phyloP scores from a whole-genome alignment of 2,888 invertebrate genomes.

The Himalopsyche japonica region DNA sequence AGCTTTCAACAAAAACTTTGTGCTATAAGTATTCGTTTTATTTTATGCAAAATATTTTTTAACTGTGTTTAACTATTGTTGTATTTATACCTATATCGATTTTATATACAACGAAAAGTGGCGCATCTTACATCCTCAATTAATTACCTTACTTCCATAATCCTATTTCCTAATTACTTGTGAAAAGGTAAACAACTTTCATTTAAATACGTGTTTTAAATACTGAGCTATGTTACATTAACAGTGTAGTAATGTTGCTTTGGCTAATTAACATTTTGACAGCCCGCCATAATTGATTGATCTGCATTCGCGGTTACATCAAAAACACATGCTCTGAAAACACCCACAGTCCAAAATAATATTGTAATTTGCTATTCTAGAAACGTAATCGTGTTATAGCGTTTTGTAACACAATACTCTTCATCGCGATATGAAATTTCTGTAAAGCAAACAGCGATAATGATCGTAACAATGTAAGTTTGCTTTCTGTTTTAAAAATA shows the following conservation, averaged over 20 bases:
- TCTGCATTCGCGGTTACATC: neutral
- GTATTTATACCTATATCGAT: too few relatives aligned
- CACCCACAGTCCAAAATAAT: neutral
- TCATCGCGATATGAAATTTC: neutral
- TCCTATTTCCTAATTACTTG: too few relatives aligned
- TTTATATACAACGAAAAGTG: too few relatives aligned
- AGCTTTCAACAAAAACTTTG: too few relatives aligned
- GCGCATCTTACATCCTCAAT: too few relatives aligned
- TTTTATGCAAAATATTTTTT: too few relatives aligned
- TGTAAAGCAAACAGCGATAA: neutral
- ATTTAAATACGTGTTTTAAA: too few relatives aligned
- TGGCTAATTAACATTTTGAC: neutral
- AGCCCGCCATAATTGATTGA: neutral
- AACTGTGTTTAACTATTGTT: too few relatives aligned
- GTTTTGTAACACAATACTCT: neutral
- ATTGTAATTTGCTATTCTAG: neutral
- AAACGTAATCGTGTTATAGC: neutral
- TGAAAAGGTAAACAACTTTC: too few relatives aligned
- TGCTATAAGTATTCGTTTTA: too few relatives aligned
- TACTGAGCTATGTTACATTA: neutral
- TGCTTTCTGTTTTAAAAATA: neutral
- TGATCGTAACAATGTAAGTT: neutral
- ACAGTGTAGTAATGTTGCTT: neutral
- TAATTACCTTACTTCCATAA: too few relatives aligned
- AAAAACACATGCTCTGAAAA: neutral